These are phyloP conservation scores for Thryonomys swinderianus DNA, from an alignment of 2,113 vertebrate genomes.

Conservation along the genomic window DNA sequence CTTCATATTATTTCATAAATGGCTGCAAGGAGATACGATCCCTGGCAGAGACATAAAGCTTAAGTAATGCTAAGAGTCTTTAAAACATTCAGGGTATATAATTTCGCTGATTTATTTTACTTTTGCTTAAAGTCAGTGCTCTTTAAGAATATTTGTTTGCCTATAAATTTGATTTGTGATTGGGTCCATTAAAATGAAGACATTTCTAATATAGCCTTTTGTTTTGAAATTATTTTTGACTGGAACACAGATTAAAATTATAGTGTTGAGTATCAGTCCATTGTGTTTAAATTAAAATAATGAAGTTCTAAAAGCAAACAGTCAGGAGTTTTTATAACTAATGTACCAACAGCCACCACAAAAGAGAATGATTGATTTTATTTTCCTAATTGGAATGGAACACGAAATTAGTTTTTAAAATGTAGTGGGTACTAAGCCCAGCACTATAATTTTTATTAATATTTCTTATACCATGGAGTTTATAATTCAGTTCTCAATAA, in stretches of 20 bases:
- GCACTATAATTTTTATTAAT: not conserved
- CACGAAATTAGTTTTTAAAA: constrained; percentile 18
- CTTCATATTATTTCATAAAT: not conserved
- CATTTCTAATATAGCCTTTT: constrained; percentile 35
- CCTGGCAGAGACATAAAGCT: constrained; percentile 7
- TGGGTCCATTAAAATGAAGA: constrained; percentile 40
- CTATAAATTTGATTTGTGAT: constrained; percentile 54
- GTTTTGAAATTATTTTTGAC: constrained; percentile 32
- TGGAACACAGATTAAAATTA: constrained; percentile 29
- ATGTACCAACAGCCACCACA: not conserved
- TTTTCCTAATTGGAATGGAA: constrained; percentile 46
- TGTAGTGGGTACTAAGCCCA: not conserved
- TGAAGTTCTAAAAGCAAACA: constrained; percentile 6
- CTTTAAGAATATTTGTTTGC: constrained; percentile 3
- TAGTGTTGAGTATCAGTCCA: constrained; percentile 20
- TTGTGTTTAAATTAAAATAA: constrained; percentile 51
- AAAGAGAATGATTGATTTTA: constrained; percentile 11
- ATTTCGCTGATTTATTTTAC: constrained; percentile 43
- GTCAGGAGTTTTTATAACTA: constrained; percentile 17
- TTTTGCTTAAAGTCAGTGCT: constrained; percentile 38
- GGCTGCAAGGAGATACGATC: not conserved
- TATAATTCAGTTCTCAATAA: constrained; percentile 27
- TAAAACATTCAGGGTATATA: not conserved
- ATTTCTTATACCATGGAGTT: not conserved
- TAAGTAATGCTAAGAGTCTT: constrained; percentile 4